Base-by-base conservation (phyloP, 2,888 invertebrate genomes). In the Germaria angustata region DNA sequence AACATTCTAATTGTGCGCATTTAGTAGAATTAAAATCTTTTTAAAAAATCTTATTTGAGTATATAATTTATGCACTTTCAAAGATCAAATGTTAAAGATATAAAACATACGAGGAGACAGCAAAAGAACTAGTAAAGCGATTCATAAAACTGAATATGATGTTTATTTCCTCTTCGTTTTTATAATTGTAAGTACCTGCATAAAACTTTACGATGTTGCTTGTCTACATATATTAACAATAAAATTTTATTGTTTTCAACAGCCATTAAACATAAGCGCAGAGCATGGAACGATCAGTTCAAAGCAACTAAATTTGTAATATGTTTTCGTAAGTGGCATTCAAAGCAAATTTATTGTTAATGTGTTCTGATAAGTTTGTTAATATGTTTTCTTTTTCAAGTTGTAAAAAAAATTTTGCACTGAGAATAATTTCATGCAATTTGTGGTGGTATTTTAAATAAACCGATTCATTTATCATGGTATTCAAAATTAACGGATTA, bases 1-100 rank as follows among this genome's bases (percentile, higher is more conserved):
- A 41, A 24, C 41, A 41, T 61, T 61, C 24, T 61, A 24, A 61
- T 11, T 24, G 39, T 41, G 59, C 17, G 7, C 15, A 44, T 15
- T 17, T 44, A 44, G 15, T 7, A 44, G 17, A 2, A 44, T 15
- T 44, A 44, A 7, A 44, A 44, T 44, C 8, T 44, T 9, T 61
- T 15, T 41, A 15, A 11, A 41, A 24, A 36, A 11, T 41, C 24
- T 24, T 41, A 39, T 36, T 20, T 22, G 8, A 59, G 8, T 59
- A 36, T 39, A n/a, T 39, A 59, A 59, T 59, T 59, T 59, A 59
- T 59, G 9, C 15, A 24, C 32, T 59, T 41, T 24, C 41, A 61
- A 41, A 61, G 24, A 41, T 61, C 15, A 61, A 61, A 61, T 61
- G 61, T 41, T 61, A 41, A 11, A 41, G 22, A 39, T 9, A 8